These are phyloP conservation scores for Pyrrhia umbra DNA, from an alignment of 2,888 invertebrate genomes.

Conservation along the genomic window DNA sequence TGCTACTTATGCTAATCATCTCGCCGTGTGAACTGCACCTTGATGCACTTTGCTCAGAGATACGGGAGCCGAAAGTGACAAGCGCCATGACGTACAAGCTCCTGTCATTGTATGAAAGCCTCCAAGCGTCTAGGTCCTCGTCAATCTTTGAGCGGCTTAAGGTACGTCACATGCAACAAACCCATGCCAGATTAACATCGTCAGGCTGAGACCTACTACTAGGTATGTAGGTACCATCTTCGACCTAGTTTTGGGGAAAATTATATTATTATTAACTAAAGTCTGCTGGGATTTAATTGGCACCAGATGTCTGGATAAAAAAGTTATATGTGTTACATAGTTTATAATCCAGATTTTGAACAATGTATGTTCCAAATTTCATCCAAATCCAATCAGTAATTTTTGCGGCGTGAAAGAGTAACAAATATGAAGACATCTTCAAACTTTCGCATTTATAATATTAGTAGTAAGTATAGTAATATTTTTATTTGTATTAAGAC, in stretches of 20 bases:
- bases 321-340: no score
- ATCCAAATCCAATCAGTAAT: no score
- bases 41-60: background rate
- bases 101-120: constrained; percentile 28
- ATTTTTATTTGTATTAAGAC: no score
- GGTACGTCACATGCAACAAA: constrained; percentile 21
- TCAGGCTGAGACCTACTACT: background rate
- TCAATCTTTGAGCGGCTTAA: constrained; percentile 45
- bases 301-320: no score
- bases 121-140: background rate
- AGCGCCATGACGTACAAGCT: background rate
- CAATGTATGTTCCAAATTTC: no score
- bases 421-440: no score
- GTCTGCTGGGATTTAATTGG: no score
- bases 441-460: no score
- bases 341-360: no score
- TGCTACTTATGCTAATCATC: constrained; percentile 12
- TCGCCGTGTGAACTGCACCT: background rate
- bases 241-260: background rate
- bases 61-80: background rate
- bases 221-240: background rate
- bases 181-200: constrained; percentile 5
- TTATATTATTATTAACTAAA: no score
- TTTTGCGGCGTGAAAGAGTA: no score
- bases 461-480: no score